A percentile compares a stretch with the other conserved stretches of the same genome.
Conservation (phyloP, 37 sponge, comb jelly and placozoan species). For the Hormiphora californensis region DNA sequence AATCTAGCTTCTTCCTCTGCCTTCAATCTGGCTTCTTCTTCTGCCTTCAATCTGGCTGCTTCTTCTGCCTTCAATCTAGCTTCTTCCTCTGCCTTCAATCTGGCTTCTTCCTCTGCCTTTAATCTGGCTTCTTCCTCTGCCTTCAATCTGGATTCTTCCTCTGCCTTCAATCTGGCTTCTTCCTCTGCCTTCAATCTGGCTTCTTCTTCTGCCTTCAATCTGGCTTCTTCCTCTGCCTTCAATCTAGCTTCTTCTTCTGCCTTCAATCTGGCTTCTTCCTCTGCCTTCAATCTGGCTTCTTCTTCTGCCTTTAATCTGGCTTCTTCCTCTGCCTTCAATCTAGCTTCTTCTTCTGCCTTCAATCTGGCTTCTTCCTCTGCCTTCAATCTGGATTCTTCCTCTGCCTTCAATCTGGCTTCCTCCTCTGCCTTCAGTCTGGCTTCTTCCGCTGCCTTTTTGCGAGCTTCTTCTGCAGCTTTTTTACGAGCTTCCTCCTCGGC, state of each 20-base stretch:
- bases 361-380: neutral
- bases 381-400: neutral
- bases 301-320: neutral
- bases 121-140: neutral
- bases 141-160: neutral
- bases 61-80: too few relatives aligned
- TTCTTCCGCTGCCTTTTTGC: neutral
- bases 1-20: too few relatives aligned
- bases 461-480: neutral
- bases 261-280: neutral
- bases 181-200: neutral
- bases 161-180: too few relatives aligned
- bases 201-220: neutral
- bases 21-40: too few relatives aligned
- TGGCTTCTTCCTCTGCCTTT: too few relatives aligned
- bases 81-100: too few relatives aligned
- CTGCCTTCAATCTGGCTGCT: too few relatives aligned
- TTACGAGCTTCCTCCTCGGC: neutral
- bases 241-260: neutral
- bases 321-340: neutral
- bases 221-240: neutral
- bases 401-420: neutral
- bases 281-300: neutral
- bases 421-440: neutral
- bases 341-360: slow-evolving; percentile 14